Evolutionary conservation across 2,113 vertebrate genomes (phyloP).

Genomic region (Ranitomeya imitator): DNA sequence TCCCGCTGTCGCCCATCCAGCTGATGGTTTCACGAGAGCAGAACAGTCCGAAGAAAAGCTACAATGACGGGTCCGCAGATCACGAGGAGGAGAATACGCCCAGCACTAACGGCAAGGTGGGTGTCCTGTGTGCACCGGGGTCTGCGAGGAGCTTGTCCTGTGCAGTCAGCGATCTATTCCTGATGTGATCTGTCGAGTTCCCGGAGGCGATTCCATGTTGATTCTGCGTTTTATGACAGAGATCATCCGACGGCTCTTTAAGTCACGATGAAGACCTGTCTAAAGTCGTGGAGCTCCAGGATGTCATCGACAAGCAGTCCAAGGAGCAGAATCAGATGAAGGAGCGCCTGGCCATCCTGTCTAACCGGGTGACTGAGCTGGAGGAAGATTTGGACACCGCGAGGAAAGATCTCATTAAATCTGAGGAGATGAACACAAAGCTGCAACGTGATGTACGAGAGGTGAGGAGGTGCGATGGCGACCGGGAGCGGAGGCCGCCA

Average conservation of each 20-base stretch:
- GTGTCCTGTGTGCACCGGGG: constrained; percentile 12
- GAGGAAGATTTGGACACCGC: constrained; percentile 96
- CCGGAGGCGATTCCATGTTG: neutral
- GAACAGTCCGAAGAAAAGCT: constrained; percentile 84
- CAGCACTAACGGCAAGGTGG: constrained; percentile 91
- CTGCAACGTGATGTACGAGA: constrained; percentile 92
- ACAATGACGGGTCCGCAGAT: constrained; percentile 79
- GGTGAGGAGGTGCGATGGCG: constrained; percentile 69
- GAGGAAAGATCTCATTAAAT: constrained; percentile 93
- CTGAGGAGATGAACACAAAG: constrained; percentile 89
- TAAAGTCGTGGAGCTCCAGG: constrained; percentile 88
- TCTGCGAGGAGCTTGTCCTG: neutral
- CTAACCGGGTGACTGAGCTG: constrained; percentile 83
- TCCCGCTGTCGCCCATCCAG: constrained; percentile 67
- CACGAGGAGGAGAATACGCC: constrained; percentile 81
- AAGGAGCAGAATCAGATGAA: constrained; percentile 92
- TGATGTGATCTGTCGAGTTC: neutral
- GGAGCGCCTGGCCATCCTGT: constrained; percentile 87
- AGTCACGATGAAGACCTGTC: constrained; percentile 85
- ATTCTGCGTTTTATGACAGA: constrained; percentile 66
- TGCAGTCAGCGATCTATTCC: neutral
- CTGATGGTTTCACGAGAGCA: constrained; percentile 90
- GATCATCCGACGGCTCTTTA: constrained; percentile 85
- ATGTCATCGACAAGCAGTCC: constrained; percentile 85
- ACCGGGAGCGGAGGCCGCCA: too few species aligned